Evolutionary conservation across 1,140 invertebrate species (phyloP), one percentile per base, ranked within the genome.

Genomic region (Lepidurus arcticus): DNA sequence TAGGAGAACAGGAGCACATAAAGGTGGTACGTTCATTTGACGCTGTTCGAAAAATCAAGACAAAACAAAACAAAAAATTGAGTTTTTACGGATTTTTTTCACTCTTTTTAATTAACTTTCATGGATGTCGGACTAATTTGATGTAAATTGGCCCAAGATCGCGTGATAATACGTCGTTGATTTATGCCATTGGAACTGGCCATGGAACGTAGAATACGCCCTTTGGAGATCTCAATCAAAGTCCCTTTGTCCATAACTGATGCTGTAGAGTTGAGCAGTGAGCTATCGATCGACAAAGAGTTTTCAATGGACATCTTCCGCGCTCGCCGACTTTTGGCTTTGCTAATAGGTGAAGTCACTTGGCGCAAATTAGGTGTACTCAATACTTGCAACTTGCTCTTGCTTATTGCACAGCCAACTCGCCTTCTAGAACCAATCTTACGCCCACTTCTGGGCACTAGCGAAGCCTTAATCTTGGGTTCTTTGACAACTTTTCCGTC

Each of bases 391-490:
- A 78, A 26, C 44, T 78, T 78, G n/a, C 42, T 44, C 65, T 43
- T 42, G 26, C 26, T 26, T 13, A 45, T 16, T 34, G 26, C 43
- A 47, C 42, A n/a, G 34, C 75, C 24, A 42, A 75, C 26, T 11
- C 75, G 75, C 21, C 53, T 65, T 65, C 21, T 65, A 21, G 16
- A 13, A 65, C 53, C 53, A 65, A 65, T 65, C n/a, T 44, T 73
- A 1, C 78, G 73, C 44, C 75, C 44, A 44, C 73, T 73, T 43
- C 73, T 74, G 4, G 44, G 73, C 7, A 78, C 53, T 43, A 80
- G 16, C 21, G 42, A 73, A 9, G 76, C 65, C 21, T 80, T 80
- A n/a, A 80, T 77, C 74, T 77, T 80, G 4, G 79, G 79, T 21
- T 73, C 76, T 42, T 42, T 73, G 21, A 42, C 65, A n/a, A 73